Base-by-base conservation (phyloP, 2,797 vertebrate species). In the Apodemus agrarius region DNA sequence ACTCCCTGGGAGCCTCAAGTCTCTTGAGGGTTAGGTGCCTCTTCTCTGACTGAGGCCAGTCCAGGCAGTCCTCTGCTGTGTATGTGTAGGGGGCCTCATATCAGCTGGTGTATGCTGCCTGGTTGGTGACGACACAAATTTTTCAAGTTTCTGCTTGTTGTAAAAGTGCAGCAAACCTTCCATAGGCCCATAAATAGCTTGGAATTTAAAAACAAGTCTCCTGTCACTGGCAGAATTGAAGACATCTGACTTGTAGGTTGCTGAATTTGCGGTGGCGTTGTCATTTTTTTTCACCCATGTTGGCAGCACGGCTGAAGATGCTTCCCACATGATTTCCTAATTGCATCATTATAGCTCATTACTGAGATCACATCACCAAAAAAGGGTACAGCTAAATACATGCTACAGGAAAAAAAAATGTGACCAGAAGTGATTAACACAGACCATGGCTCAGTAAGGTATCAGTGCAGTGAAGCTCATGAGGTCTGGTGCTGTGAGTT, bases 221-320 rank as follows among this genome's bases (percentile, higher is more conserved):
- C 19, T 75, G 31, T 14, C 46, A 49, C 26, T 61, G 74, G 54
- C 49, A 49, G 91, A 46, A 61, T 57, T 69, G 69, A 93, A 95
- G 96, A 91, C 24, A 40, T 19, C 74, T 85, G 67, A 82, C 46
- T 61, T 61, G 3, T 19, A 52, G 80, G 75, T 49, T 3, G 57
- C 34, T 94, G 6, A 52, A 52, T 92, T 92, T 93, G 52, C 74
- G 0, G 0, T 74, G 31, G 22, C 21, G 74, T 89, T 97, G 82
- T 94, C 31, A 52, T 57, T 94, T 95, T 94, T 95, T 74, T 52
- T 52, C 24, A 46, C 61, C 90, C 67, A 57, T n/a, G 88, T 78
- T 85, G 37, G 67, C 63, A 34, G 22, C 34, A 90, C 0, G 17
- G 40, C 37, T 80, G 87, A 83, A 75, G 95, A 93, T 69, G 6